Evolutionary conservation across 2,888 invertebrate genomes (phyloP), one percentile per base, ranked within the genome.

Genomic region (Agrotis ipsilon): DNA sequence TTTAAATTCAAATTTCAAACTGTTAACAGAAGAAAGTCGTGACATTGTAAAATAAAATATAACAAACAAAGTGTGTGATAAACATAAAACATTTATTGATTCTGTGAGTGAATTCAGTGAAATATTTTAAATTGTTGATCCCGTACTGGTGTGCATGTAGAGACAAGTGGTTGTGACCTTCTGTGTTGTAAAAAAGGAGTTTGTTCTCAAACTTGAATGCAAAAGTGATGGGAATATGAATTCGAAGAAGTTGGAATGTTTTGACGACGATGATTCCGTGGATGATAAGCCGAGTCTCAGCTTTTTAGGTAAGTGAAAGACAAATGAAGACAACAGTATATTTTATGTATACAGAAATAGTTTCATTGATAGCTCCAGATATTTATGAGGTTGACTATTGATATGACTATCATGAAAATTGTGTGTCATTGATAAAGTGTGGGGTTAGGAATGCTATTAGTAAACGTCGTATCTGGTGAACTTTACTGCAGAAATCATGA

Each of bases 211-310:
- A 91, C 90, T 89, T 88, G 86, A 87, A 84, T 76, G 81, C 80
- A 83, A 85, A 76, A 86, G 87, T 89, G 89, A 88, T 90, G 88
- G 86, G 86, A 93, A 90, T 79, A 96, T 96, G 96, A 96, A 96
- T 95, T 93, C 96, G 77, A 96, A 96, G 92, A 96, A 96, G 91
- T 90, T 96, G 92, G 96, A 96, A 91, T 94, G 95, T 87, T 94
- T 94, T 81, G 92, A 95, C 68, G 89, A 90, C 85, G 92, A 93
- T 73, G 94, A 95, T 85, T 94, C 95, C 75, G 94, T 93, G 88
- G 95, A 95, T 89, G 95, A 92, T 80, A 96, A 96, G 87, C 91
- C 93, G 75, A 96, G 94, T 88, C 94, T 96, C 91, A 96, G 96
- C 91, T 96, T 96, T 93, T 92, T 96, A 96, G 96, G 96, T 96